Base-by-base conservation (phyloP, 1,140 invertebrate genomes). In the Wasmannia auropunctata region DNA sequence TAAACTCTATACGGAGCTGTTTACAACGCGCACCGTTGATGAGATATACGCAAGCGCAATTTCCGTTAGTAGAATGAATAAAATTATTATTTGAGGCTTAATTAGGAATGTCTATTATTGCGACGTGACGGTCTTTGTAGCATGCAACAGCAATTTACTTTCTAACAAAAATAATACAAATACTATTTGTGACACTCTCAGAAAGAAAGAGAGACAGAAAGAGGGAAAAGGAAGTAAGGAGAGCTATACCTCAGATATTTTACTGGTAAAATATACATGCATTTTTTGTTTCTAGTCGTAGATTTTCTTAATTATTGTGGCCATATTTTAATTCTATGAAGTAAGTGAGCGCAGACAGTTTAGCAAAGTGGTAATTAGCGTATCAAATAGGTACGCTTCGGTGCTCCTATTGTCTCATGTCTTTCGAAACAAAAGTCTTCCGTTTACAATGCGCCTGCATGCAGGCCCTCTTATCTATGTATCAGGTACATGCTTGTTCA, bases 401-500 rank as follows among this genome's bases (percentile, higher is more conserved):
- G n/a, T 63, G 37, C 81, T 34, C n/a, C 54, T 51, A 85, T 77
- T 62, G 81, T 62, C 60, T 51, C 22, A 22, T 16, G 88, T 84
- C 60, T 63, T 60, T 63, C n/a, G 75, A 31, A 87, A 87, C 89
- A 90, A 90, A 90, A 87, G 86, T 85, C 63, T 60, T 89, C 34
- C 75, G 40, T 80, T 87, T 70, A 90, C 89, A 90, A 90, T 90
- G 87, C 85, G 67, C 89, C 89, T 74, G 75, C 65, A 86, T 56
- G 46, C 80, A 80, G 75, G 80, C 70, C 10, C 89, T 69, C 88
- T 89, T 89, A 67, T 67, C 63, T 67, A 87, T 70, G 85, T 89
- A 90, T 90, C 89, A 86, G 54, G 25, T 87, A 87, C 86, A 86
- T 51, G 86, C 60, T 65, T 49, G 74, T 84, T 84, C 85, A 63